Evolutionary conservation across 1,140 invertebrate genomes (phyloP), one percentile per base, ranked within the genome.

Genomic region (Papilio helenus): DNA sequence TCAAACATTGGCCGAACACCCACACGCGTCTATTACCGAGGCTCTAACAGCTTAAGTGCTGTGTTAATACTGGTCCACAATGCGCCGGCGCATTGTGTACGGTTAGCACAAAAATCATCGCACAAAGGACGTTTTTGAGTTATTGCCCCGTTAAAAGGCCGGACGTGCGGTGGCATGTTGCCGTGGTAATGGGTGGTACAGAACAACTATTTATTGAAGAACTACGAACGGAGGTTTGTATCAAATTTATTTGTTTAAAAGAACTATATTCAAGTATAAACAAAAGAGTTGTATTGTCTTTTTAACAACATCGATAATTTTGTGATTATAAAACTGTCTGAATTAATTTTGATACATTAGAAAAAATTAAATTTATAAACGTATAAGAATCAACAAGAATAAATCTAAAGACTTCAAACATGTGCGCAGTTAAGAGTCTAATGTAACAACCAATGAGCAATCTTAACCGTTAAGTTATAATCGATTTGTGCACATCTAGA

Each of bases 11-110:
- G 58, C 23, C 51, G 80, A 72, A 83, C 86, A 88, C 85, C 83
- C 82, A 85, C 84, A 80, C 79, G 71, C 72, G 76, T 46, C 61
- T 74, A 80, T 82, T 83, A 80, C 79, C 55, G 55, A 82, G 80
- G 82, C 80, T 89, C 87, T 89, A 90, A 89, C 85, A 87, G 55
- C 71, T 88, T 89, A 88, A 89, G 87, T 86, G 89, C 85, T 80
- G 80, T 84, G 89, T 85, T 90, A 89, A 89, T 86, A 85, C 58
- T 65, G 26, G 61, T 46, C 42, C 83, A 85, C 83, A 84, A 83
- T 81, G 80, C 81, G 44, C 78, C 12, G 12, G 77, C 79, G 82
- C 82, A 82, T 82, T 83, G 77, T 80, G 68, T 76, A 82, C 83
- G 73, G 83, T 88, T 85, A 87, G 84, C 85, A 87, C 83, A 81